Conservation (phyloP, 2,113 vertebrate genomes). For the Dunckerocampus dactyliophorus region DNA sequence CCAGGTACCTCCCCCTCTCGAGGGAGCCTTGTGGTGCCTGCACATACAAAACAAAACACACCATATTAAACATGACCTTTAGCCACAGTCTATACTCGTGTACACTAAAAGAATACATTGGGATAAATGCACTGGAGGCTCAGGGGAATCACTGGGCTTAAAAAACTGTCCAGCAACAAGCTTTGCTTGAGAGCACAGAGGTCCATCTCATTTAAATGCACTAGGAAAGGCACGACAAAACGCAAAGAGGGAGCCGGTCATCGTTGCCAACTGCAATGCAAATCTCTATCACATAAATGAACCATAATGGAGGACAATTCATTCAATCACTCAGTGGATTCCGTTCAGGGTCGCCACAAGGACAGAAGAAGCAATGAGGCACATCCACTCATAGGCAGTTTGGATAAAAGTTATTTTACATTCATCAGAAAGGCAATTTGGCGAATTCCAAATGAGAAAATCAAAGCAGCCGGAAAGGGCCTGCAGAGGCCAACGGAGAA, state of each 20-base stretch:
- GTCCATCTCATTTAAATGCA: constrained; percentile 20
- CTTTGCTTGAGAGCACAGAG: constrained; percentile 3
- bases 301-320: constrained; percentile 21
- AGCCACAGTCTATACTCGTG: no score
- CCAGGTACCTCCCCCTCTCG: constrained; percentile 95
- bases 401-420: constrained; percentile 21
- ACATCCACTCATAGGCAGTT: not conserved
- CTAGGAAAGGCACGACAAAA: constrained; percentile 5
- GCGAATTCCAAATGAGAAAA: constrained; percentile 27
- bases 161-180: constrained; percentile 23
- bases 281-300: constrained; percentile 28
- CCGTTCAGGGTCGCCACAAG: constrained; percentile 17
- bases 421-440: constrained; percentile 21
- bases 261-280: constrained; percentile 7
- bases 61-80: not conserved
- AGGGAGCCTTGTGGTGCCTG: constrained; percentile 94
- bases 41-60: not conserved
- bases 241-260: constrained; percentile 15
- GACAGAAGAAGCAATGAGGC: not conserved
- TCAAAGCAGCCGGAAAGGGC: constrained; percentile 3
- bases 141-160: not conserved
- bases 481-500: no score
- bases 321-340: constrained; percentile 14
- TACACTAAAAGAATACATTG: no score
- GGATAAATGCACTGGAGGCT: not conserved